Evolutionary conservation across 2,888 invertebrate genomes (phyloP).

Genomic region (Epistrophella euchroma): DNA sequence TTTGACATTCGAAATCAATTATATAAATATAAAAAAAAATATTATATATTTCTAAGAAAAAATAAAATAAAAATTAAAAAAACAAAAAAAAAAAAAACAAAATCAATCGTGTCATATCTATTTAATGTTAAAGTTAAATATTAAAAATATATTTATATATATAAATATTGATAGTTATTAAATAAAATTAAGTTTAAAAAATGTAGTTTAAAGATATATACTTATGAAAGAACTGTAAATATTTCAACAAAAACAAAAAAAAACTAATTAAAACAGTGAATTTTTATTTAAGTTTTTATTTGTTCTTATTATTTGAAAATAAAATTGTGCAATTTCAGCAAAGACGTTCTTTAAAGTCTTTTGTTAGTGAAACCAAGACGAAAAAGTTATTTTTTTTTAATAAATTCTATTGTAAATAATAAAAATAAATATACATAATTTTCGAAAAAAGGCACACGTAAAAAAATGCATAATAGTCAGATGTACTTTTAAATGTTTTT

Average conservation of each 20-base stretch:
- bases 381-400: conserved; percentile 10
- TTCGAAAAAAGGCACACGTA: conserved; percentile 21
- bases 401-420: conserved; percentile 44
- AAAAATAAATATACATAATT: neutral
- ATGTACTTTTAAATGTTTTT: conserved; percentile 2
- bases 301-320: conserved; percentile 25
- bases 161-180: conserved; percentile 63
- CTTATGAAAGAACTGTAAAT: conserved; percentile 60
- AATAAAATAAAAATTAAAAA: conserved; percentile 12
- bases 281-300: conserved; percentile 53
- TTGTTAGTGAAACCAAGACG: conserved; percentile 26
- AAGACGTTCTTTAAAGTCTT: conserved; percentile 12
- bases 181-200: conserved; percentile 4
- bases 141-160: conserved; percentile 46
- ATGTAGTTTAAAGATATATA: conserved; percentile 33
- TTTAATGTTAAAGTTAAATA: conserved; percentile 69
- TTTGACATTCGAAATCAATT: conserved; percentile 72
- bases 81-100: conserved; percentile 48
- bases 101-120: conserved; percentile 77
- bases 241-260: conserved; percentile 58
- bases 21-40: conserved; percentile 42
- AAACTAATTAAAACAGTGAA: conserved; percentile 62
- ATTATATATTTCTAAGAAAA: conserved; percentile 50
- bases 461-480: neutral
- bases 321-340: conserved; percentile 52